Base-by-base conservation (phyloP, 1,140 invertebrate genomes). In the Hylyphantes graminicola region DNA sequence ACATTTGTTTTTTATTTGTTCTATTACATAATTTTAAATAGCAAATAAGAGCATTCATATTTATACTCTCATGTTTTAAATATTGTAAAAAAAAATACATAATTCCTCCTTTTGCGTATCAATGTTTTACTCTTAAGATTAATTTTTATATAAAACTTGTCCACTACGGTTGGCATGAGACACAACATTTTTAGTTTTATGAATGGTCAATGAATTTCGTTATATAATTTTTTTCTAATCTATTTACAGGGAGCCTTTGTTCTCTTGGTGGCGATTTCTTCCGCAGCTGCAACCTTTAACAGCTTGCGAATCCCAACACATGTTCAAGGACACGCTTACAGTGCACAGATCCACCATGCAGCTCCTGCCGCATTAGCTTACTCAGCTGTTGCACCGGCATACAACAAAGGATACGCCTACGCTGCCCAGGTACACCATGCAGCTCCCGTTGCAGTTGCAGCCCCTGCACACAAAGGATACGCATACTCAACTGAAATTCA, bases 371-470 rank as follows among this genome's bases (percentile, higher is more conserved):
- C 61, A 9, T 54, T 51, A 61, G 53, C 82, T 21, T 84, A 84
- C 12, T 65, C 81, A 15, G 63, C 48, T 17, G 82, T 57, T 19
- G 65, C 50, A 51, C 74, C 73, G 13, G 68, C 78, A 72, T 55
- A 63, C 15, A 70, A 61, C 63, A 85, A 85, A 51, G 84, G 75
- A 21, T 85, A 68, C 7, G 73, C 84, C 13, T 85, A 85, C 57
- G 48, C 81, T n/a, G 55, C 70, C 7, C 57, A 83, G 51, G 72
- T 83, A 13, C 59, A 51, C 15, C 81, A 84, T 68, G 81, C 51
- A 21, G 79, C 63, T 35, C 17, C 64, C 21, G 35, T 35, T 35
- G 35, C 35, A 0, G 59, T 55, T 53, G 21, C 35, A 59, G 68
- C 35, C n/a, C 63, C 61, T 19, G 55, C 55, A 10, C 55, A 17